Percentiles rank a stretch among this genome's conserved stretches.
phyloP scores from a whole-genome alignment of 1,140 invertebrate genomes.

The Drosophila bifasciata region DNA sequence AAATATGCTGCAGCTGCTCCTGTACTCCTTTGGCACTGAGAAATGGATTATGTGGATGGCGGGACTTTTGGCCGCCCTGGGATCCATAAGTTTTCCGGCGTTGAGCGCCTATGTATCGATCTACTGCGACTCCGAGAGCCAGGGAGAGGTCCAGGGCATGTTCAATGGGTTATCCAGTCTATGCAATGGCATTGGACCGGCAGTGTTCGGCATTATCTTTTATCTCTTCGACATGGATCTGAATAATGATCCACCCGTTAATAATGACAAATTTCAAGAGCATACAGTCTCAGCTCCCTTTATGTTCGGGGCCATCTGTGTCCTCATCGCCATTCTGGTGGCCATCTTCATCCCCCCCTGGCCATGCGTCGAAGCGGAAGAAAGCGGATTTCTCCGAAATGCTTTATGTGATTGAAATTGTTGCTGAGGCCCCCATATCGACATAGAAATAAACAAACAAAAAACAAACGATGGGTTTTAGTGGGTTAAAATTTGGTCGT shows the following conservation, averaged over 20 bases:
- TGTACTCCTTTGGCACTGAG: slow-evolving; percentile 93
- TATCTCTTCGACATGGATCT: slow-evolving; percentile 99
- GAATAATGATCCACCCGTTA: slow-evolving; percentile 86
- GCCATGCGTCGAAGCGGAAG: slow-evolving; percentile 56
- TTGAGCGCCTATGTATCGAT: slow-evolving; percentile 99
- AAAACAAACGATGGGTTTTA: too few relatives aligned
- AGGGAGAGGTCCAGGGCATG: slow-evolving; percentile 99
- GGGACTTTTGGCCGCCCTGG: slow-evolving; percentile 96
- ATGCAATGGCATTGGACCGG: slow-evolving; percentile 96
- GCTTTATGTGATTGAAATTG: slow-evolving; percentile 7
- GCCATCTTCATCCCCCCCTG: slow-evolving; percentile 94
- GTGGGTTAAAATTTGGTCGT: slow-evolving; percentile 34
- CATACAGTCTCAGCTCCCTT: slow-evolving; percentile 98
- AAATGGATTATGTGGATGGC: slow-evolving; percentile 99
- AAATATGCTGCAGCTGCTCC: slow-evolving; percentile 98
- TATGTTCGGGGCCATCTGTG: slow-evolving; percentile 97
- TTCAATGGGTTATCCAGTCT: slow-evolving; percentile 97
- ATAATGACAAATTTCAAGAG: slow-evolving; percentile 2
- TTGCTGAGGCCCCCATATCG: background rate
- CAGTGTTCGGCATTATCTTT: slow-evolving; percentile 98
- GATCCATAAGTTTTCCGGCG: slow-evolving; percentile 98
- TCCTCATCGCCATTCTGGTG: slow-evolving; percentile 96
- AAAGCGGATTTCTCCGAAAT: slow-evolving; percentile 8
- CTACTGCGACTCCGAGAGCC: slow-evolving; percentile 97
- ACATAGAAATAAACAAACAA: background rate